These are phyloP conservation scores for Agrilus cyanescens DNA, from an alignment of 2,888 invertebrate genomes.

Conservation along the genomic window DNA sequence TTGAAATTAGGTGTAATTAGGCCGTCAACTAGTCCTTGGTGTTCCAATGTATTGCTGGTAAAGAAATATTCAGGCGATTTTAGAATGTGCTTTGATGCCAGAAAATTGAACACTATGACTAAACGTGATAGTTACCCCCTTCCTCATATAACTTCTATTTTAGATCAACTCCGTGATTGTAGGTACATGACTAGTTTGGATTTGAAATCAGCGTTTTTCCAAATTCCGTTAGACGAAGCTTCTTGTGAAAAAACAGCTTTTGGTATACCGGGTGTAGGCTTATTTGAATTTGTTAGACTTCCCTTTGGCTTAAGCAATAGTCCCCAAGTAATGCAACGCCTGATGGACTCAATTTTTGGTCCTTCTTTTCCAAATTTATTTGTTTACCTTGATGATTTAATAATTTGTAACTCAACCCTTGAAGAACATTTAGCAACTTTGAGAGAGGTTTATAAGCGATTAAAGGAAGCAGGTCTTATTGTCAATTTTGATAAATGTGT, in stretches of 20 bases:
- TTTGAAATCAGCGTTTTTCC: conserved; percentile 5
- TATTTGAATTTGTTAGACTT: conserved; percentile 10
- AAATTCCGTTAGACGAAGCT: conserved; percentile 4
- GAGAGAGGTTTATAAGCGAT: conserved; percentile 9
- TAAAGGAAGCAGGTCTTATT: conserved; percentile 15
- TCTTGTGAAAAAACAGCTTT: conserved; percentile 8
- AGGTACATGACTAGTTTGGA: conserved; percentile 9
- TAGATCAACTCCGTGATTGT: conserved; percentile 9
- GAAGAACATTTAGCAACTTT: conserved; percentile 12
- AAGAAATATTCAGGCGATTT: conserved; percentile 15
- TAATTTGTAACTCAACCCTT: conserved; percentile 6
- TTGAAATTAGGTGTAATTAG: conserved; percentile 16
- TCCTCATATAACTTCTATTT: conserved; percentile 9
- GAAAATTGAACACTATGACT: conserved; percentile 7
- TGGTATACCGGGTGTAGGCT: conserved; percentile 1
- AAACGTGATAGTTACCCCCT: conserved; percentile 9
- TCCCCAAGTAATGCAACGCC: conserved; percentile 1
- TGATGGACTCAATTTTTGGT: conserved; percentile 1
- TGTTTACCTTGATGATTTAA: conserved; percentile 11
- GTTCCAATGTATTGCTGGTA: conserved; percentile 17
- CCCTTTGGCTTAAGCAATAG: conserved; percentile 19
- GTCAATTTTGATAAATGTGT: conserved; percentile 19
- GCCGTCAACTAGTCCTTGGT: conserved; percentile 18
- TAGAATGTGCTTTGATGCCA: conserved; percentile 14
- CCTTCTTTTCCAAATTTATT: too few species aligned